A percentile compares a stretch with the other conserved stretches of the same genome.
Conservation (phyloP, 2,113 vertebrate species). For the Connochaetes taurinus region DNA sequence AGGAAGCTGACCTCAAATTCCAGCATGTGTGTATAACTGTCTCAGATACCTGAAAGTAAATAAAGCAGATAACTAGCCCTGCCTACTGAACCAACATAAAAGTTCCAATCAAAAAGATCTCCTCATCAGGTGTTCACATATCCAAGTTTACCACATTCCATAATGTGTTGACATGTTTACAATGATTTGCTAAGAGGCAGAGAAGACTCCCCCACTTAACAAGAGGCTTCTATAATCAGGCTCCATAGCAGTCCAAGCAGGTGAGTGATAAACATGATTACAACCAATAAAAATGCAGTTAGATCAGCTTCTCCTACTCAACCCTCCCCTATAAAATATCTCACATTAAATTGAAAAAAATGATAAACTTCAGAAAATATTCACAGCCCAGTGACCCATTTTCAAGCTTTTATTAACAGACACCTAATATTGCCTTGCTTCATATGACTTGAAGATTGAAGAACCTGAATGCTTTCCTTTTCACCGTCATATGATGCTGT, state of each 20-base stretch:
- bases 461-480: neutral
- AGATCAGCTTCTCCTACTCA: neutral
- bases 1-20: neutral
- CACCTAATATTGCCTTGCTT: neutral
- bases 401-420: constrained; percentile 24
- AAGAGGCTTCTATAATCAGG: neutral
- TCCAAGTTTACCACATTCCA: neutral
- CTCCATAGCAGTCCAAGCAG: constrained; percentile 38
- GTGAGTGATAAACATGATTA: constrained; percentile 8
- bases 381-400: neutral
- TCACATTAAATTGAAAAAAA: constrained; percentile 13
- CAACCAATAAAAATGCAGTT: neutral
- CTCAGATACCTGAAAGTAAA: neutral
- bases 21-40: neutral
- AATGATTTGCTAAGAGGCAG: constrained; percentile 5
- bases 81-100: constrained; percentile 1
- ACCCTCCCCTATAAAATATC: neutral
- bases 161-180: constrained; percentile 44
- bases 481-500: neutral
- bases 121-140: constrained; percentile 25
- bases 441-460: neutral
- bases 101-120: constrained; percentile 23
- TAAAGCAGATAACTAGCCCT: neutral
- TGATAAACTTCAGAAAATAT: constrained; percentile 24
- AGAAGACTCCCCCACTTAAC: neutral